These are phyloP conservation scores for Gandaritis pyraliata DNA, from an alignment of 2,888 invertebrate species.

Conservation along the genomic window DNA sequence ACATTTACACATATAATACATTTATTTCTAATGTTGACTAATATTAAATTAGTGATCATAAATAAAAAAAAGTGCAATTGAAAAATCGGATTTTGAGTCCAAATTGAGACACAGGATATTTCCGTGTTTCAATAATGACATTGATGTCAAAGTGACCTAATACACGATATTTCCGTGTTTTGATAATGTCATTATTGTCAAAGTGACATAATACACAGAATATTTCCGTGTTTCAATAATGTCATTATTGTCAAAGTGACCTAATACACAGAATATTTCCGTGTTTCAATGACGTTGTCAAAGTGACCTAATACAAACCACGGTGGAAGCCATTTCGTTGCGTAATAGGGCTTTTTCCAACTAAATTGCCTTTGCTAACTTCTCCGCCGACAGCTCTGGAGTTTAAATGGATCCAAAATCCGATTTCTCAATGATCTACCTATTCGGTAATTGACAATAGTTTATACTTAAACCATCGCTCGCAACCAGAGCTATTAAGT, in stretches of 20 bases:
- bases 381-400: no score
- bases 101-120: neutral
- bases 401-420: neutral
- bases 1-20: slow-evolving; percentile 45
- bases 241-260: no score
- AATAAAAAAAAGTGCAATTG: neutral
- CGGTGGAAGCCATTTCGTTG: no score
- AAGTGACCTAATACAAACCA: no score
- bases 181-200: no score
- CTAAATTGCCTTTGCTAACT: no score
- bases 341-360: no score
- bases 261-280: no score
- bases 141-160: no score
- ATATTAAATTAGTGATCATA: neutral
- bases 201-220: neutral
- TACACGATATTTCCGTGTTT: no score
- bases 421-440: neutral
- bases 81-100: neutral
- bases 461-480: neutral
- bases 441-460: slow-evolving; percentile 1
- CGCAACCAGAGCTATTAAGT: neutral
- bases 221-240: neutral
- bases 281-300: neutral
- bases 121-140: neutral
- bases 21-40: slow-evolving; percentile 23